Evolutionary conservation across 2,888 invertebrate genomes (phyloP), one percentile per base, ranked within the genome.

Genomic region (Ferrisia virgata): DNA sequence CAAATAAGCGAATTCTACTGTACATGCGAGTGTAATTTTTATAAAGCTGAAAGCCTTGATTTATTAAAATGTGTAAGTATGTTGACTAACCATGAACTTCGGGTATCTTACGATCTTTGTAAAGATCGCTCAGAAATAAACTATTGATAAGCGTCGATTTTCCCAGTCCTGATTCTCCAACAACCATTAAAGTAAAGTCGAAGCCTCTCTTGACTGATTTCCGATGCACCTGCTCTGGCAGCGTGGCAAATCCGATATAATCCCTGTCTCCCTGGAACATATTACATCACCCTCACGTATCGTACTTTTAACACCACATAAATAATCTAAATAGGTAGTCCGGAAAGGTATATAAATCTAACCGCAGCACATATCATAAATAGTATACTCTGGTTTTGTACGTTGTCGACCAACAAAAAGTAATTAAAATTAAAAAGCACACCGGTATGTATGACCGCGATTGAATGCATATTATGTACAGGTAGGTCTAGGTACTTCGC

Each of bases 121-220:
- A 98, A 33, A 98, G 92, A 89, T 98, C 97, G 84, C 95, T 96
- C 86, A 97, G 91, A 89, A 98, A 98, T 80, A 98, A 91, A 88
- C 96, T 97, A 90, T 97, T 98, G 88, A 98, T 94, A 82, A 98
- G 91, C 0, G 98, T 98, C 0, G 97, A 97, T 89, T 98, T 98
- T 85, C 98, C 98, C 80, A 98, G 91, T 0, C 98, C 97, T 0
- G 94, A 94, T 89, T 98, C 97, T 39, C 97, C 98, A 40, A 97
- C 95, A 22, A 98, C 97, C 96, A 98, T 97, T 86, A 98, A 90
- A 0, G 97, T 98, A 89, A 98, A 98, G 89, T 98, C 97, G 89
- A 98, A 98, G 84, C 97, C 97, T 87, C 96, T 92, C 90, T 98
- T 98, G 82, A 97, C 97, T 0, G 97, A 97, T 90, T 98, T 98